Base-by-base conservation (phyloP, 2,888 invertebrate genomes). In the Torymus texanus region DNA sequence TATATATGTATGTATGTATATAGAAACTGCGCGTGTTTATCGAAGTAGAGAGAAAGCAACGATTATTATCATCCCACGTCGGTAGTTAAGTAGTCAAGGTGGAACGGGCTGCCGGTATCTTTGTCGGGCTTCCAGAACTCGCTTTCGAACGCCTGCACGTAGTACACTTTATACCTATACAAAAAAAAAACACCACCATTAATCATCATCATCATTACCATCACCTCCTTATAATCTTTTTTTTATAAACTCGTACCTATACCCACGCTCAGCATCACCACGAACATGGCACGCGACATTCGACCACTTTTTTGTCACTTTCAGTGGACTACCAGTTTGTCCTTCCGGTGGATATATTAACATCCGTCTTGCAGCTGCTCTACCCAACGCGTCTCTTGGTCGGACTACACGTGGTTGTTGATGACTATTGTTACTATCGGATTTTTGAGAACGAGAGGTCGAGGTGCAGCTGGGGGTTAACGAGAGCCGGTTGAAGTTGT, bases 131-230 rank as follows among this genome's bases (percentile, higher is more conserved):
- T 82, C 81, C 83, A 83, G 0, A 74, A 75, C 4, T 84, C 82
- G 75, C 87, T 88, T 2, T 84, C 79, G 62, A 88, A 88, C 61
- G 83, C 85, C 62, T 88, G 88, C 11, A 86, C 83, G 50, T 88
- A 88, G 2, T 85, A 86, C 0, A 88, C 86, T 66, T 82, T 84
- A 63, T 81, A 81, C 16, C 81, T 81, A 75, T 21, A 21, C 2
- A 21, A 2, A 21, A 1, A 21, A 21, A 67, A 56, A 62, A 24
- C 0, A 29, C 11, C 11, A 61, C 0, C 5, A 11, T 0, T 11
- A 0, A 24, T 24, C 13, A 29, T 62, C 24, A 61, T 8, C 2
- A 24, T 24, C 13, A 29, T 62, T 13, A 61, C 16, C 2, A 61
- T 24, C 50, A 1, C 41, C 0, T 16, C 41, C 50, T 10, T 12